phyloP scores from a whole-genome alignment of 2,113 vertebrate genomes.

The Malurus melanocephalus region DNA sequence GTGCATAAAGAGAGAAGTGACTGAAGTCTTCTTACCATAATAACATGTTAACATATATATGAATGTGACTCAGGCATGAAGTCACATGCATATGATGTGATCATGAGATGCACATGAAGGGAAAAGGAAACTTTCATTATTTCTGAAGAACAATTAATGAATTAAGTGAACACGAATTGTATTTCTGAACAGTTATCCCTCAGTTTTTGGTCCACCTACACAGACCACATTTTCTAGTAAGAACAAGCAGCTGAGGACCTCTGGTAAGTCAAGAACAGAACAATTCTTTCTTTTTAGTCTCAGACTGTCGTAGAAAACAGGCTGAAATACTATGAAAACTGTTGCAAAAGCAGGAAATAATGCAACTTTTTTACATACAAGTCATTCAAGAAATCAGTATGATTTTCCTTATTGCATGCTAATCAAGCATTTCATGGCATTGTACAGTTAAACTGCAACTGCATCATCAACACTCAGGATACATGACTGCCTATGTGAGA shows the following conservation, averaged over 20 bases:
- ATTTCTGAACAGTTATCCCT: background rate
- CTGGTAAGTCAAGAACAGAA: background rate
- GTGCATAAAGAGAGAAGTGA: background rate
- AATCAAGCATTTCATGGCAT: background rate
- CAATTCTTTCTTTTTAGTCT: background rate
- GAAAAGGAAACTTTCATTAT: background rate
- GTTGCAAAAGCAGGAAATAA: background rate
- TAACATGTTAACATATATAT: background rate
- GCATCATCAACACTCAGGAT: background rate
- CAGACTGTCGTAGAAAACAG: background rate
- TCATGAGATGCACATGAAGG: background rate
- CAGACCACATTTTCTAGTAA: background rate
- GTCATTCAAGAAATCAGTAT: background rate
- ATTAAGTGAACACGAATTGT: background rate
- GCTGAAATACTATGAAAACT: background rate
- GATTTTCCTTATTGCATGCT: background rate
- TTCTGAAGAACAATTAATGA: background rate
- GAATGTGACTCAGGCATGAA: accelerated
- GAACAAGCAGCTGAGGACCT: background rate
- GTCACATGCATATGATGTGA: no score
- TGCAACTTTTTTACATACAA: background rate
- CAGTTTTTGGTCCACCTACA: background rate
- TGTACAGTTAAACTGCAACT: background rate
- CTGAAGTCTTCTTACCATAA: background rate
- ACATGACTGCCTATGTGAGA: background rate